Conservation (phyloP, 2,888 invertebrate genomes). For the Hemistola chrysoprasaria region DNA sequence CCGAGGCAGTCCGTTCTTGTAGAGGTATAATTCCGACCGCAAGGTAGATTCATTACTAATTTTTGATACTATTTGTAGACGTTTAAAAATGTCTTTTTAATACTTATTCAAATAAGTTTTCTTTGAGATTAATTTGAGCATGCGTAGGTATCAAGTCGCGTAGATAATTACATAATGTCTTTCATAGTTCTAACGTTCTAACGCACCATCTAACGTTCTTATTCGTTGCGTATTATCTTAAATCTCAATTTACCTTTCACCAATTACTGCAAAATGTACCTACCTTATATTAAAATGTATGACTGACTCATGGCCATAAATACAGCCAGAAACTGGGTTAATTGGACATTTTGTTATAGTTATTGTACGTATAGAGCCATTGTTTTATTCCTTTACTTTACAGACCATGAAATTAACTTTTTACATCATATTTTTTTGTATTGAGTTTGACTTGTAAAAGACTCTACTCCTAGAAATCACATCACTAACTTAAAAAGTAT, state of each 20-base stretch:
- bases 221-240: background rate
- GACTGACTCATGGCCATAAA: background rate
- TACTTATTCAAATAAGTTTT: too few species aligned
- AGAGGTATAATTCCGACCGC: too few species aligned
- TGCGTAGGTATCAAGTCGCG: too few species aligned
- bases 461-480: too few species aligned
- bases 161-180: constrained; percentile 1
- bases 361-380: background rate
- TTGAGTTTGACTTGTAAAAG: too few species aligned
- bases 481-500: too few species aligned
- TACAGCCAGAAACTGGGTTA: constrained; percentile 3
- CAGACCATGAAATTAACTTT: constrained; percentile 1
- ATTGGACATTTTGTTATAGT: background rate
- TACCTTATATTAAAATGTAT: constrained; percentile 2
- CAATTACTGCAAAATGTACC: constrained; percentile 1
- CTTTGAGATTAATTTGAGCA: too few species aligned
- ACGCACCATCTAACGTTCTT: background rate
- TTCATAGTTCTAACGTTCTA: constrained; percentile 1
- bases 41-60: too few species aligned
- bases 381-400: constrained; percentile 2
- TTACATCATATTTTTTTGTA: too few species aligned
- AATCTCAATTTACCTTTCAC: constrained; percentile 9
- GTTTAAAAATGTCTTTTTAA: too few species aligned
- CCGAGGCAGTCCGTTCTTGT: too few species aligned
- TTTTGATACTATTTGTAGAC: too few species aligned